Percentiles rank a stretch among this genome's conserved stretches.
phyloP scores from a whole-genome alignment of 2,888 invertebrate genomes.

The Drosophila cognata region DNA sequence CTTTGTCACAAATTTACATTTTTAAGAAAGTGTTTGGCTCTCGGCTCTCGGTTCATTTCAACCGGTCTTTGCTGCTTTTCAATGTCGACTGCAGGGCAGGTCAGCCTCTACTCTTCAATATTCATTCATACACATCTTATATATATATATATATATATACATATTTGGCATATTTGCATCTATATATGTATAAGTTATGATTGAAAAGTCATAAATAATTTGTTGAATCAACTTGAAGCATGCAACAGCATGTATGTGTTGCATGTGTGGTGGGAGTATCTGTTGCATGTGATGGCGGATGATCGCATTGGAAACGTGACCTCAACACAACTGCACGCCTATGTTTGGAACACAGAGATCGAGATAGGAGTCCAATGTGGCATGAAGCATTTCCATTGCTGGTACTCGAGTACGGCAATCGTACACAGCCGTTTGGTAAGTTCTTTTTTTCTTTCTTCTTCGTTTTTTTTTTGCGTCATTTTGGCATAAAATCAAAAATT shows the following conservation, averaged over 20 bases:
- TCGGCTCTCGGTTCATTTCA: background rate
- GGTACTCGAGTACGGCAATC: background rate
- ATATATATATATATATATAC: background rate
- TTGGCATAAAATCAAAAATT: slow-evolving; percentile 80
- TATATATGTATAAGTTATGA: background rate
- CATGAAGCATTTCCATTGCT: slow-evolving; percentile 35
- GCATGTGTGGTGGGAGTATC: slow-evolving; percentile 10
- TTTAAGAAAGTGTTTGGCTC: background rate
- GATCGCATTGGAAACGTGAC: slow-evolving; percentile 8
- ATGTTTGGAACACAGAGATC: slow-evolving; percentile 9
- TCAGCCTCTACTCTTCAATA: background rate
- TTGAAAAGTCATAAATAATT: slow-evolving; percentile 1
- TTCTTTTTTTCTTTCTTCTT: slow-evolving; percentile 31
- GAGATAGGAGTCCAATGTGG: slow-evolving; percentile 19
- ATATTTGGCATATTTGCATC: background rate
- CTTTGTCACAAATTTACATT: background rate
- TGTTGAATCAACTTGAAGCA: background rate
- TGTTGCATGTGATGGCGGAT: background rate
- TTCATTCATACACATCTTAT: background rate
- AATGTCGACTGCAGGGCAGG: background rate
- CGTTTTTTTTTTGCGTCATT: slow-evolving; percentile 59
- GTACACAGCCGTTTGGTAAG: slow-evolving; percentile 23
- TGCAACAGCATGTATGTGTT: background rate
- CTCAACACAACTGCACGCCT: background rate
- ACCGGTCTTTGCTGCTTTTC: slow-evolving; percentile 24